Evolutionary conservation across 2,888 invertebrate species (phyloP).

Genomic region (Ptilodon capucinus): DNA sequence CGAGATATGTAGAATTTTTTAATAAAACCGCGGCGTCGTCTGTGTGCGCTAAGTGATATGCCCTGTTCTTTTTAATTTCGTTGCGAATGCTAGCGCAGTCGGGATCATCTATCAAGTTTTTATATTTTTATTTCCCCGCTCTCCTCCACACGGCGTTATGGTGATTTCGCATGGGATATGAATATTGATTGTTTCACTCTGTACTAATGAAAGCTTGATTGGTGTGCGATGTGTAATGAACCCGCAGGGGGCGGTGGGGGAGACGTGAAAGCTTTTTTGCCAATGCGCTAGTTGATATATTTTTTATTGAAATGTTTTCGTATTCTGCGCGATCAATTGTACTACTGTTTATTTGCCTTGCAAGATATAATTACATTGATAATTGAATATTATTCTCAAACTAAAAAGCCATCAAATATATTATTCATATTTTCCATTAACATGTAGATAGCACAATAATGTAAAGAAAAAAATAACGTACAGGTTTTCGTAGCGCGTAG

Average conservation of each 20-base stretch:
- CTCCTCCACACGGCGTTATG: slow-evolving; percentile 53
- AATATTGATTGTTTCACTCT: slow-evolving; percentile 77
- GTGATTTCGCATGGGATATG: slow-evolving; percentile 81
- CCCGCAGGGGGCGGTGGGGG: slow-evolving; percentile 48
- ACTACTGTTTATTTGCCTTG: too few species aligned
- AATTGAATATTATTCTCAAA: too few species aligned
- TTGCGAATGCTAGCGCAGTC: slow-evolving; percentile 66
- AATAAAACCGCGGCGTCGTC: slow-evolving; percentile 75
- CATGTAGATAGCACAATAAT: too few species aligned
- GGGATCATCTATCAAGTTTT: slow-evolving; percentile 75
- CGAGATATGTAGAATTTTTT: slow-evolving; percentile 81
- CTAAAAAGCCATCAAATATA: too few species aligned
- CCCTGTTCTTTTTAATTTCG: slow-evolving; percentile 82
- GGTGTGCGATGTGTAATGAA: slow-evolving; percentile 73
- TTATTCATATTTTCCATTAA: too few species aligned
- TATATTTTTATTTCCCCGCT: slow-evolving; percentile 48
- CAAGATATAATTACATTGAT: too few species aligned
- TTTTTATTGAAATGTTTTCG: slow-evolving; percentile 12
- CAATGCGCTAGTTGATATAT: not conserved
- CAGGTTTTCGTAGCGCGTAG: slow-evolving; percentile 29
- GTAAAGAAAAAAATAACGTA: slow-evolving; percentile 1
- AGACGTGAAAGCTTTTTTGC: slow-evolving; percentile 54
- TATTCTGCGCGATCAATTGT: not conserved
- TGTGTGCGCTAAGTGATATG: slow-evolving; percentile 82
- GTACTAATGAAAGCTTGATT: slow-evolving; percentile 78